Conservation (phyloP, 2,113 vertebrate species). For the Halichoeres trimaculatus region DNA sequence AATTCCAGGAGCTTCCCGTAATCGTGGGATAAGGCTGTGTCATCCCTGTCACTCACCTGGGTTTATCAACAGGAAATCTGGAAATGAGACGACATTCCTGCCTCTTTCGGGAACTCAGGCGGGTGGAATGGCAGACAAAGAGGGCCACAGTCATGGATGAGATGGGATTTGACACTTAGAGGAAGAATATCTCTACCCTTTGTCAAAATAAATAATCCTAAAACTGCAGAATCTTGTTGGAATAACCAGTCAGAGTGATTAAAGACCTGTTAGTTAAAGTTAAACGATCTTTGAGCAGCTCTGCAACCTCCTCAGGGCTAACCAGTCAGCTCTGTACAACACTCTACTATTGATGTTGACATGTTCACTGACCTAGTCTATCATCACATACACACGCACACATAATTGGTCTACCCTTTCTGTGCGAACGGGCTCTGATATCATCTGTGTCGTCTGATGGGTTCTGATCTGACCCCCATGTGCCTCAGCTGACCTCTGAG, state of each 20-base stretch:
- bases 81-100: conserved; percentile 75
- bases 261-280: conserved; percentile 64
- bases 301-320: conserved; percentile 35
- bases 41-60: conserved; percentile 82
- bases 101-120: conserved; percentile 44
- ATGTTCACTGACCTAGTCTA: conserved; percentile 79
- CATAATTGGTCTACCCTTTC: conserved; percentile 50
- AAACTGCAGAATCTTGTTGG: conserved; percentile 10
- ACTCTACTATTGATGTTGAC: conserved; percentile 75
- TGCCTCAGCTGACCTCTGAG: conserved; percentile 29
- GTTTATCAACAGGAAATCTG: conserved; percentile 81
- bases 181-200: conserved; percentile 33
- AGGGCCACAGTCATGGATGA: conserved; percentile 60
- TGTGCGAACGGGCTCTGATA: conserved; percentile 56
- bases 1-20: conserved; percentile 63
- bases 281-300: conserved; percentile 35
- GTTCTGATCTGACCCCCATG: conserved; percentile 51
- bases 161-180: conserved; percentile 55
- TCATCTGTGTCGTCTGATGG: conserved; percentile 66
- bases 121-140: conserved; percentile 66
- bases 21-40: conserved; percentile 70
- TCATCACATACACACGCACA: conserved; percentile 56
- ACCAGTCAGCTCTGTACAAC: conserved; percentile 60
- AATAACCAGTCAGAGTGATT: conserved; percentile 29
- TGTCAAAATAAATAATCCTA: conserved; percentile 46